Percentiles rank a stretch among this genome's conserved stretches.
Evolutionary conservation across 1,140 invertebrate species (phyloP).

Genomic region (Sycophila sp.): DNA sequence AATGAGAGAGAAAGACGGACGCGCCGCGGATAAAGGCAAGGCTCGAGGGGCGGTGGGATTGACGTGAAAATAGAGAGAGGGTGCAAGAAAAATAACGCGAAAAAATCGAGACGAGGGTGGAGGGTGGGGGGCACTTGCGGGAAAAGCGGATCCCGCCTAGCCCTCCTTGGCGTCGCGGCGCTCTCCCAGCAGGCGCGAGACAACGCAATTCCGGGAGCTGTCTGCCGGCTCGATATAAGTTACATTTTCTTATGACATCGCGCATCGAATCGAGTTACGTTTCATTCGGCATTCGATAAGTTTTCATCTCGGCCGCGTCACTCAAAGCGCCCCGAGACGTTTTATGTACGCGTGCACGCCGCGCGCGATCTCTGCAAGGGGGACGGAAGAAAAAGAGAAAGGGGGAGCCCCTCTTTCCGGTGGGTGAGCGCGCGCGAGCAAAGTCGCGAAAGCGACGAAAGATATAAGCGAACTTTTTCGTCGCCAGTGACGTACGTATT

Average conservation of each 20-base stretch:
- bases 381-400: background rate
- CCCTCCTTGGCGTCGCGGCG: slow-evolving; percentile 31
- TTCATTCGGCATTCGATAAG: slow-evolving; percentile 46
- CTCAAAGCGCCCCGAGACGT: slow-evolving; percentile 3
- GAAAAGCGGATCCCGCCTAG: slow-evolving; percentile 40
- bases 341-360: background rate
- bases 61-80: slow-evolving; percentile 43
- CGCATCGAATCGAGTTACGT: slow-evolving; percentile 50
- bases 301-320: slow-evolving; percentile 29
- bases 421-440: no score
- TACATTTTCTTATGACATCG: slow-evolving; percentile 52
- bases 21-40: slow-evolving; percentile 38
- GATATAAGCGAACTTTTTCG: no score
- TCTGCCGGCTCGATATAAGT: slow-evolving; percentile 50
- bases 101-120: slow-evolving; percentile 30
- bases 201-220: slow-evolving; percentile 54
- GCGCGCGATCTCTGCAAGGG: background rate
- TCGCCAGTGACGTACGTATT: no score
- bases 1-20: slow-evolving; percentile 33
- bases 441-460: no score
- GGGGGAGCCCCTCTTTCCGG: no score
- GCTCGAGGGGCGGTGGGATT: slow-evolving; percentile 43
- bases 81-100: slow-evolving; percentile 10
- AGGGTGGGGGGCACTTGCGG: slow-evolving; percentile 39
- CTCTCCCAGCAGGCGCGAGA: slow-evolving; percentile 39